phyloP scores from a whole-genome alignment of 1,140 invertebrate species.

The Whitmania pigra region DNA sequence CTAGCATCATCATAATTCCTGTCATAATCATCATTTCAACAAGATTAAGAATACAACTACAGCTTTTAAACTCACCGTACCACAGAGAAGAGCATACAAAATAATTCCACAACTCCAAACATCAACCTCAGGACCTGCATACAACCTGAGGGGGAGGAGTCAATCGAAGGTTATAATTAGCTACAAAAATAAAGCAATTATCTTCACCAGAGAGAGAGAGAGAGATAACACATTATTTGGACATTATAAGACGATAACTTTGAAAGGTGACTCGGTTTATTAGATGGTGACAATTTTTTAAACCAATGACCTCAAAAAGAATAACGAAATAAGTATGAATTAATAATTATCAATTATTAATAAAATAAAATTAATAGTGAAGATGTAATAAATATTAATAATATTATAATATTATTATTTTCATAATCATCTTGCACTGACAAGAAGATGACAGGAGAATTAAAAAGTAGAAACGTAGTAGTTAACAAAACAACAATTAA shows the following conservation, averaged over 20 bases:
- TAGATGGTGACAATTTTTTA: too few relatives aligned
- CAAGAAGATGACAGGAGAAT: too few relatives aligned
- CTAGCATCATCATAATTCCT: too few relatives aligned
- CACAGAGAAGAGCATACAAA: constrained; percentile 90
- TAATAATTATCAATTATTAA: background rate
- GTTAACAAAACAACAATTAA: too few relatives aligned
- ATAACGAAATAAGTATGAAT: background rate
- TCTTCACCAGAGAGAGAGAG: background rate
- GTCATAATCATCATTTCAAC: too few relatives aligned
- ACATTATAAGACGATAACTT: too few relatives aligned
- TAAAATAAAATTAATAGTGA: too few relatives aligned
- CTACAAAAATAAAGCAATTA: constrained; percentile 12
- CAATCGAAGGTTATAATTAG: background rate
- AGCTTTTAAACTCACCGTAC: constrained; percentile 51
- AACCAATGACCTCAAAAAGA: too few relatives aligned
- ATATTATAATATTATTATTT: background rate
- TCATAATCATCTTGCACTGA: background rate
- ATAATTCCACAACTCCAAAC: constrained; percentile 99
- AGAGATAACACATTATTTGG: constrained; percentile 13
- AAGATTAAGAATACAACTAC: too few relatives aligned
- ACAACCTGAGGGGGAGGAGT: constrained; percentile 48
- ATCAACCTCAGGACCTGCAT: constrained; percentile 91
- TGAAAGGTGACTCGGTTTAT: too few relatives aligned
- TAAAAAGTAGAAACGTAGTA: too few relatives aligned
- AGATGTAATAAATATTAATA: too few relatives aligned